Base-by-base conservation (phyloP, 2,113 vertebrate species). In the Seriola quinqueradiata region DNA sequence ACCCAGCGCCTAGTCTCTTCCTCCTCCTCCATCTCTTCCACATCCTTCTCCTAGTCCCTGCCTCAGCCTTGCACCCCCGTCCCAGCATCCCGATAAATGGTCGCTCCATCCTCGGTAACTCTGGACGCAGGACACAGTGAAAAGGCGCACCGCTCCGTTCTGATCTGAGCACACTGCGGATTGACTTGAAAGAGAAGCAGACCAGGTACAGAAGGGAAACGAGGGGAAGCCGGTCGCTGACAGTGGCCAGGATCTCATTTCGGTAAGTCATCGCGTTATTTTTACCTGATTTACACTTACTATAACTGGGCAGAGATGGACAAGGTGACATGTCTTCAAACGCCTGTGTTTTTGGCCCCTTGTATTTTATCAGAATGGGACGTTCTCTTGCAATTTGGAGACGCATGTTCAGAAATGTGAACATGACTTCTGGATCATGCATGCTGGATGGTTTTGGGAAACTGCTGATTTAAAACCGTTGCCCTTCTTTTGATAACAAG, bases 21-120 rank as follows among this genome's bases (percentile, higher is more conserved):
- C 19, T 73, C 65, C 67, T 42, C 71, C 46, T 32, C 59, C 42
- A 19, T 54, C 44, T 77, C 70, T 12, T 60, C 57, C 66, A 34
- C 59, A 70, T 48, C 75, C 40, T 25, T 46, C 61, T 68, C 75
- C 75, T 70, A 74, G 65, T 60, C 77, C 83, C 79, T 16, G 79
- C 87, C 79, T 89, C 87, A 83, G 79, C 79, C 87, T 86, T 3
- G 86, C 90, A 77, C 32, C 76, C 73, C 76, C 75, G 63, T 48
- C 79, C 63, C 76, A 81, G 87, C 85, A 86, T 77, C 88, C 89
- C 89, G 80, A 83, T 92, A 89, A 90, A 93, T 92, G 93, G 72
- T 91, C 90, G 83, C 84, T 92, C 81, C 87, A 90, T 90, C 77
- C 70, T 74, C 76, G 46, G 80, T 71, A 90, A 90, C 89, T 92